Base-by-base conservation (phyloP, 2,888 invertebrate species). In the Perizoma affinitatum region DNA sequence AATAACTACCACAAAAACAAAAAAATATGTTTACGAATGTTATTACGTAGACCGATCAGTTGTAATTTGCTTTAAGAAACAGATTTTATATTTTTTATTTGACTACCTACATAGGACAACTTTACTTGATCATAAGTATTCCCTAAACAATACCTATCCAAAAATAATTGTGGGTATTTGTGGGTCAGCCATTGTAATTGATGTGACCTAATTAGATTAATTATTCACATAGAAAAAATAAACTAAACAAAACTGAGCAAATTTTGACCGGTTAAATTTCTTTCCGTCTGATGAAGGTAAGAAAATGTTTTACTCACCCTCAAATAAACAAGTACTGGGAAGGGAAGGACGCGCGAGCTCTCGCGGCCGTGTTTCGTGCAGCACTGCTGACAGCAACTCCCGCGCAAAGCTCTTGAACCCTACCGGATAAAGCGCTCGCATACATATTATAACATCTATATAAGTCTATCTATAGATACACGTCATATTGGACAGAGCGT, bases 391-490 rank as follows among this genome's bases (percentile, higher is more conserved):
- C 54, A 34, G 9, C 42, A 58, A 61, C 65, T 65, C 69, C 65
- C 59, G 69, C 66, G 65, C 67, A 58, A 62, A 62, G 61, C 63
- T 68, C 63, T 66, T 68, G 60, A 65, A 67, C 62, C 65, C 58
- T 40, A 41, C 43, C 47, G 45, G 45, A 42, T 42, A 35, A 54
- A 58, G 58, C 62, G 35, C 61, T 36, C 47, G 47, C 57, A 50
- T 43, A 51, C 22, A 54, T 51, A 11, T 36, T 57, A 50, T 46
- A 61, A 48, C 53, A 43, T 0, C 7, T 22, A 22, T 22, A 22
- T 22, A 22, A 22, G 22, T 22, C 22, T 10, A 10, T 10, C 4
- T n/a, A 42, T 42, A 53, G 22, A 40, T 8, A 54, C 58, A 33
- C 54, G 51, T 47, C 50, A 55, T 41, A 50, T 10, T 48, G 36